phyloP scores from a whole-genome alignment of 2,797 vertebrate genomes.

The Pipistrellus pygmaeus region DNA sequence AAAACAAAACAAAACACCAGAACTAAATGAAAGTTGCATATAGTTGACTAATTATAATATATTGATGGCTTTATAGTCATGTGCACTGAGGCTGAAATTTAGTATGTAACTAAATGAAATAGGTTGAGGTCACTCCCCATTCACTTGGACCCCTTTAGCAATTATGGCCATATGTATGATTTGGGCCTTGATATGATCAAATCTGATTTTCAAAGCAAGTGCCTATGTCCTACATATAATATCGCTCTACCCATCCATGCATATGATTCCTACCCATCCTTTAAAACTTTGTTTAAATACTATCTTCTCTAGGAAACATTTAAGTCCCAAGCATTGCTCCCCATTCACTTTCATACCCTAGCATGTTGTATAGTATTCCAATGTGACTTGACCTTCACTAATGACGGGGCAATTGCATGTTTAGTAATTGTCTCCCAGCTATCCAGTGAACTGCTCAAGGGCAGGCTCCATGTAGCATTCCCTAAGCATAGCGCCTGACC shows the following conservation, averaged over 20 bases:
- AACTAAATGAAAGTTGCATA: constrained; percentile 4
- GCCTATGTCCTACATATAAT: background rate
- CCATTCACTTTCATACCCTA: background rate
- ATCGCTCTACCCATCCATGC: background rate
- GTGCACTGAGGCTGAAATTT: background rate
- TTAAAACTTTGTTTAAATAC: constrained; percentile 40
- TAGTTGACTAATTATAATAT: background rate
- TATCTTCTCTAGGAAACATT: background rate
- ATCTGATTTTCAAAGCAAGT: background rate
- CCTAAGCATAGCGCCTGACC: background rate
- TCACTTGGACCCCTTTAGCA: background rate
- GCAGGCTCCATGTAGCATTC: background rate
- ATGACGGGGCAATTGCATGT: background rate
- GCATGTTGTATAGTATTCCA: background rate
- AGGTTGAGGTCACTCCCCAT: background rate
- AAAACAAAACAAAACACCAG: background rate
- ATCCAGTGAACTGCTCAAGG: background rate
- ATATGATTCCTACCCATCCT: background rate
- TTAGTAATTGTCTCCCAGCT: background rate
- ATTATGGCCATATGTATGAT: background rate
- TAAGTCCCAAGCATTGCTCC: background rate
- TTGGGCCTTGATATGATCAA: background rate
- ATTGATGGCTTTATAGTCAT: background rate
- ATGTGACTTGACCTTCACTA: background rate
- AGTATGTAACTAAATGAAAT: background rate